Percentiles rank a stretch among this genome's conserved stretches.
Evolutionary conservation across 1,140 invertebrate genomes (phyloP).

Genomic region (Trachymyrmex cornetzi): DNA sequence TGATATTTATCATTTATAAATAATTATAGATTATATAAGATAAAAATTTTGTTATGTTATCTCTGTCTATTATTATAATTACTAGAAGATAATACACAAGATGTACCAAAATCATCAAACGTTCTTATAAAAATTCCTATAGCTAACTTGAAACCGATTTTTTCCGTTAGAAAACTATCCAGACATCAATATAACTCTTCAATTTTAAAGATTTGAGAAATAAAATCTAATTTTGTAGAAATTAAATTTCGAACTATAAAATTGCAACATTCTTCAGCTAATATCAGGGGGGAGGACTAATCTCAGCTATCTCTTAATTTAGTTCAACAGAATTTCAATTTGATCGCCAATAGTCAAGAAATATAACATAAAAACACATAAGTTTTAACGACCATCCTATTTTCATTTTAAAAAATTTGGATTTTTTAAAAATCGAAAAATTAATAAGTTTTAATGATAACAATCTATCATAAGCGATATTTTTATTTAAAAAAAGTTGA

Average conservation of each 20-base stretch:
- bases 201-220: too few species aligned
- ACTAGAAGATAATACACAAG: background rate
- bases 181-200: background rate
- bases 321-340: too few species aligned
- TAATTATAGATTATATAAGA: background rate
- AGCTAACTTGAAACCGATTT: background rate
- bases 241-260: background rate
- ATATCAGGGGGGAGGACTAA: too few species aligned
- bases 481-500: background rate
- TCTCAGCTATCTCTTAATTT: too few species aligned
- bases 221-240: background rate
- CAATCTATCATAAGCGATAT: too few species aligned
- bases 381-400: background rate
- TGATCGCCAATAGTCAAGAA: too few species aligned
- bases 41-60: background rate
- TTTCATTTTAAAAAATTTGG: background rate
- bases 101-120: background rate
- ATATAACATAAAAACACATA: too few species aligned
- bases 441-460: too few species aligned
- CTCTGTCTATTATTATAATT: background rate
- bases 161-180: background rate
- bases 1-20: background rate
- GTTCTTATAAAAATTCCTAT: background rate
- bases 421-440: background rate
- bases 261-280: too few species aligned